Evolutionary conservation across 2,888 invertebrate genomes (phyloP).

Genomic region (Tolmerus cingulatus): DNA sequence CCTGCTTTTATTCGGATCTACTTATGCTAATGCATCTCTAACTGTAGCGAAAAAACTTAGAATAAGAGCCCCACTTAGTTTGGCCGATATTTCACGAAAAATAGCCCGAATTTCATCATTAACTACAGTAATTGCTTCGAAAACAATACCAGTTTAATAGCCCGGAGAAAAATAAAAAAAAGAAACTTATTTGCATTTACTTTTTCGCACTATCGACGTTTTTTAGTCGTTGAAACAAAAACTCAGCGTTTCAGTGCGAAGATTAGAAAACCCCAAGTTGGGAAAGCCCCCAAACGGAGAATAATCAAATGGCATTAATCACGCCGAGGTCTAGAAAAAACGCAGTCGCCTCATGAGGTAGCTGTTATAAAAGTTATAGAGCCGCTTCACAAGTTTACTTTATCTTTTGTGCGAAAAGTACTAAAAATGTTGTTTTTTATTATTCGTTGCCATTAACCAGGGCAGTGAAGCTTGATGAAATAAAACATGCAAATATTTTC

Average conservation of each 20-base stretch:
- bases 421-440: background rate
- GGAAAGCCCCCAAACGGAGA: background rate
- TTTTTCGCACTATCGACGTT: background rate
- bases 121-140: background rate
- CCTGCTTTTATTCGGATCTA: background rate
- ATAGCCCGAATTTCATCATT: background rate
- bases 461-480: background rate
- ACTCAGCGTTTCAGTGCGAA: background rate
- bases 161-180: background rate
- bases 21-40: background rate
- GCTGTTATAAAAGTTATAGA: background rate
- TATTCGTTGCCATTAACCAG: background rate
- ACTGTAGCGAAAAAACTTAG: background rate
- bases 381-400: background rate
- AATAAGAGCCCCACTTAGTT: background rate
- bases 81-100: background rate
- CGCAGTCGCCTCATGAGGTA: background rate
- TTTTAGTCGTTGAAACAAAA: background rate
- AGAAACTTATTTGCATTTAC: background rate
- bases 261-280: background rate
- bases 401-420: background rate
- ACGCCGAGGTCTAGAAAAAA: background rate
- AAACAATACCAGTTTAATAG: background rate
- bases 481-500: background rate
- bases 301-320: background rate